Percentiles rank a stretch among this genome's conserved stretches.
Conservation (phyloP, 2,888 invertebrate species). For the Amphipyra berbera region DNA sequence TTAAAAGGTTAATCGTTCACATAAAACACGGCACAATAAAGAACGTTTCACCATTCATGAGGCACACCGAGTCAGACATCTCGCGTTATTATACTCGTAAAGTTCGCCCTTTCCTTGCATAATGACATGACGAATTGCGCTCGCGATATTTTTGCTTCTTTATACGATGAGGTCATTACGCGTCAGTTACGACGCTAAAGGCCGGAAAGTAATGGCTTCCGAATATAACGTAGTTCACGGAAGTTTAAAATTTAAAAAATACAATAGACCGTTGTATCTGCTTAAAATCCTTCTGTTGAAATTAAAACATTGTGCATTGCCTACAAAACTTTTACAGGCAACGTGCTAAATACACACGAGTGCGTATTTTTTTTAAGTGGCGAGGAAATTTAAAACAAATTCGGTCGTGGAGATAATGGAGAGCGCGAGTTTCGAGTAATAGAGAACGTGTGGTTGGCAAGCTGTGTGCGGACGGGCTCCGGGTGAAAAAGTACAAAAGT, state of each 20-base stretch:
- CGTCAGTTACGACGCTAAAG: constrained; percentile 75
- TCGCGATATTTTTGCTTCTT: constrained; percentile 88
- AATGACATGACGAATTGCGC: constrained; percentile 89
- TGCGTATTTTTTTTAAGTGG: constrained; percentile 74
- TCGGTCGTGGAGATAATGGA: constrained; percentile 85
- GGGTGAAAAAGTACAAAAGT: constrained; percentile 88
- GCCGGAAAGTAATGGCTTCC: constrained; percentile 66
- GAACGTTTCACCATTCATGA: constrained; percentile 85
- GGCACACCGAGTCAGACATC: constrained; percentile 86
- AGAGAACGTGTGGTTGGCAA: constrained; percentile 86
- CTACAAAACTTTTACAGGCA: constrained; percentile 66
- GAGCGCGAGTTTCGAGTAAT: constrained; percentile 85
- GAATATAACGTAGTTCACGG: constrained; percentile 61
- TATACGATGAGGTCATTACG: constrained; percentile 86
- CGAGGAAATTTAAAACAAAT: constrained; percentile 84
- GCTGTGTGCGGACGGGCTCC: constrained; percentile 58
- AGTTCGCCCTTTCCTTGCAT: constrained; percentile 89
- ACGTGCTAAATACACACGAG: constrained; percentile 68
- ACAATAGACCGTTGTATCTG: constrained; percentile 26
- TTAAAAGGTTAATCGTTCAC: constrained; percentile 89
- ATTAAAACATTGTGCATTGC: constrained; percentile 63
- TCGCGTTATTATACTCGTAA: constrained; percentile 89
- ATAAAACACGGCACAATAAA: constrained; percentile 89
- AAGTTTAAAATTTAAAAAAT: constrained; percentile 28
- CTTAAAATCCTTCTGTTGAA: constrained; percentile 61